Evolutionary conservation across 2,797 vertebrate species (phyloP).

Genomic region (Tokudaia muenninki): DNA sequence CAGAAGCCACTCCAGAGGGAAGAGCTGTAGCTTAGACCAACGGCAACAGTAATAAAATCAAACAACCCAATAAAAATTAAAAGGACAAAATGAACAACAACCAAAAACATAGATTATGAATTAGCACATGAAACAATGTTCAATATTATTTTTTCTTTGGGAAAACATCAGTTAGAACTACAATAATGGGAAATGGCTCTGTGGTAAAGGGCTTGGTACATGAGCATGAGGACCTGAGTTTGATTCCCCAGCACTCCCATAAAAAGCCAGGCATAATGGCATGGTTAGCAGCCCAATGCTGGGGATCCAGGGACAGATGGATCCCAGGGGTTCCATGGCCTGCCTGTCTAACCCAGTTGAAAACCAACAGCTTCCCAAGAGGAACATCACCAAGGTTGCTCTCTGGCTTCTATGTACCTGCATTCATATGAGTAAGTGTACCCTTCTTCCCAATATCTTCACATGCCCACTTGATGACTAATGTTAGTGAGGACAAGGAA

Average conservation of each 20-base stretch:
- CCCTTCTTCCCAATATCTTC: background rate
- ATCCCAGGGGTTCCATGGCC: background rate
- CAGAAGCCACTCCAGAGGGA: conserved; percentile 16
- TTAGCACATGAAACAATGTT: background rate
- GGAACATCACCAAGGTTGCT: background rate
- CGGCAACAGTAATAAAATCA: background rate
- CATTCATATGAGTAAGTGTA: background rate
- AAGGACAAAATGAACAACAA: background rate
- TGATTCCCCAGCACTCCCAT: background rate
- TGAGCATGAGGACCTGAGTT: background rate
- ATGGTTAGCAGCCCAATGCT: background rate
- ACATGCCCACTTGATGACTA: background rate
- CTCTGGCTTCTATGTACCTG: background rate
- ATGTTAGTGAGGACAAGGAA: background rate
- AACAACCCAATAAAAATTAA: conserved; percentile 45
- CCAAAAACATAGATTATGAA: background rate
- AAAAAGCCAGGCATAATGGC: background rate
- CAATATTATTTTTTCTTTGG: background rate
- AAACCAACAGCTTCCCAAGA: background rate
- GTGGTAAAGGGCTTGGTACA: background rate
- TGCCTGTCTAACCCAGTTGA: background rate
- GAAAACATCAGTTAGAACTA: background rate
- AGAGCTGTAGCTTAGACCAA: background rate
- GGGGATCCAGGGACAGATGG: background rate
- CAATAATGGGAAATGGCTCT: background rate